Evolutionary conservation across 64 coral and sea anemone species (phyloP).

Genomic region (Trachythela sp.): DNA sequence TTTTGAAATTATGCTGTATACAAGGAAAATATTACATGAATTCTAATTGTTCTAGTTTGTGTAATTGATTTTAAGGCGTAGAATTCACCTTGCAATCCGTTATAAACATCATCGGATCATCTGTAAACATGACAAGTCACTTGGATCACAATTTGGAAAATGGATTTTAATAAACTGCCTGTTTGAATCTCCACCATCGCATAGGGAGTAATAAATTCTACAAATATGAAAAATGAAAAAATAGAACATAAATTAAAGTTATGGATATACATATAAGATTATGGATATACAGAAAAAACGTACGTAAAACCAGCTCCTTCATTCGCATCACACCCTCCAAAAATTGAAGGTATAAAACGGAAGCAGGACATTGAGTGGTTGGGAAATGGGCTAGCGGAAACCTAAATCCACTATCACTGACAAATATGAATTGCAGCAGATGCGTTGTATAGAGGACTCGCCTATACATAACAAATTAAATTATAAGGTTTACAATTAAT

Average conservation of each 20-base stretch:
- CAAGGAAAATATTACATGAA: too few species aligned
- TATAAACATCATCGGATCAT: too few species aligned
- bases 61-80: neutral
- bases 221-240: neutral
- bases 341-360: neutral
- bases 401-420: slow-evolving; percentile 17
- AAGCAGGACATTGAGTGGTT: slow-evolving; percentile 15
- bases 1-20: neutral
- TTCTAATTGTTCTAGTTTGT: too few species aligned
- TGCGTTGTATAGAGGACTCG: neutral
- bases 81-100: neutral
- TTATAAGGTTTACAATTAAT: too few species aligned
- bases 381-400: slow-evolving; percentile 27
- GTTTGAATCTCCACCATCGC: slow-evolving; percentile 53
- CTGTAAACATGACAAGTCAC: neutral
- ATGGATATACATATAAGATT: too few species aligned
- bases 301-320: neutral
- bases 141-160: neutral
- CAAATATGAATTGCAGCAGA: slow-evolving; percentile 18
- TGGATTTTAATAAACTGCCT: neutral
- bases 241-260: neutral
- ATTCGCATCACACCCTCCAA: neutral
- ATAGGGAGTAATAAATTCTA: neutral
- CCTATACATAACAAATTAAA: neutral
- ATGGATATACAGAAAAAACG: neutral